Evolutionary conservation across 2,888 invertebrate species (phyloP).

Genomic region (Synanthedon formicaeformis): DNA sequence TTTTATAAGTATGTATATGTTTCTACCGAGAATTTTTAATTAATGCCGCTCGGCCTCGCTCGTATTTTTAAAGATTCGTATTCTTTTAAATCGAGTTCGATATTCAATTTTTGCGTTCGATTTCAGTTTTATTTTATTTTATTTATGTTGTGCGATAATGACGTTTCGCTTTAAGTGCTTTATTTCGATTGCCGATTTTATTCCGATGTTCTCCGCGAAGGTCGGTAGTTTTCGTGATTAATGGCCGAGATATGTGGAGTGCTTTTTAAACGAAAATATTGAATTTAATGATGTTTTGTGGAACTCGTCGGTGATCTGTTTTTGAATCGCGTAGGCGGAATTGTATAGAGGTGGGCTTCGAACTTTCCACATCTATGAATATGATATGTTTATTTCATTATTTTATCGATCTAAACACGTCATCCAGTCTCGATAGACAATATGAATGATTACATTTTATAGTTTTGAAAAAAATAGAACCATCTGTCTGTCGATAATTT

Average conservation of each 20-base stretch:
- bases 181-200: conserved; percentile 70
- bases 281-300: conserved; percentile 68
- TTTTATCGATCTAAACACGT: conserved; percentile 33
- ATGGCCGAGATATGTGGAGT: conserved; percentile 66
- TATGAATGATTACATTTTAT: background rate
- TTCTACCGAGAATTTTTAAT: conserved; percentile 71
- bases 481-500: no score
- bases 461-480: background rate
- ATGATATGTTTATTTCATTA: conserved; percentile 20
- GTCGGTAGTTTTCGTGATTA: conserved; percentile 70
- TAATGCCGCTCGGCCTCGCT: conserved; percentile 65
- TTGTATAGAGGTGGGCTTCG: conserved; percentile 34
- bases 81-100: conserved; percentile 68
- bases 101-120: conserved; percentile 70
- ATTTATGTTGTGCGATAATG: conserved; percentile 71
- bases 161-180: conserved; percentile 71
- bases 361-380: conserved; percentile 37
- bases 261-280: conserved; percentile 69
- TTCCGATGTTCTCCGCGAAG: conserved; percentile 66
- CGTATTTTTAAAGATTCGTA: conserved; percentile 66
- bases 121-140: conserved; percentile 54
- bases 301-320: conserved; percentile 41
- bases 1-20: conserved; percentile 50
- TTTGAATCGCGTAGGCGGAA: conserved; percentile 43
- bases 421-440: background rate